These are phyloP conservation scores for Mythimna ferrago DNA, from an alignment of 2,888 invertebrate genomes.

Conservation along the genomic window DNA sequence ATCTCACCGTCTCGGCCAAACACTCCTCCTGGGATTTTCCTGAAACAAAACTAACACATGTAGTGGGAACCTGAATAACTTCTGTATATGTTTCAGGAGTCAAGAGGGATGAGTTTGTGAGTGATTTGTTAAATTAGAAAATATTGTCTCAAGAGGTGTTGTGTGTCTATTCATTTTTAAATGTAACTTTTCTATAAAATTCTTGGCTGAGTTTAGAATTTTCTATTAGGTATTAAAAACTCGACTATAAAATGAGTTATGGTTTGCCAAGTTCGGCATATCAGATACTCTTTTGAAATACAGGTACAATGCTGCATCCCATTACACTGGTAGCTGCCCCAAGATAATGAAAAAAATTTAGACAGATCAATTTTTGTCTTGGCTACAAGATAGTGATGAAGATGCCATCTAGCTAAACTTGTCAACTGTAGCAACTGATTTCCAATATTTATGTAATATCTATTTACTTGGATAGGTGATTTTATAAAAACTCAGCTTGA, in stretches of 20 bases:
- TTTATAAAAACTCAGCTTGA: no score
- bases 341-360: background rate
- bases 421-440: background rate
- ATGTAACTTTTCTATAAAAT: background rate
- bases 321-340: background rate
- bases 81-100: background rate
- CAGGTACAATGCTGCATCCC: background rate
- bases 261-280: background rate
- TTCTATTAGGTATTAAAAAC: background rate
- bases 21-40: slow-evolving; percentile 99
- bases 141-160: no score
- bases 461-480: no score
- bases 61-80: background rate
- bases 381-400: background rate
- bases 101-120: background rate
- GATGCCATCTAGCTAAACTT: background rate
- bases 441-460: no score
- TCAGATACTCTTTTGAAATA: background rate
- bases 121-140: no score
- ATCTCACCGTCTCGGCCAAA: slow-evolving; percentile 98
- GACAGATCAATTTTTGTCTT: background rate
- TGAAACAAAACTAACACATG: slow-evolving; percentile 62
- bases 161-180: background rate
- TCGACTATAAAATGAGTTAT: background rate
- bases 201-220: background rate